Evolutionary conservation across 1,140 invertebrate genomes (phyloP).

Genomic region (Papilio glaucus): DNA sequence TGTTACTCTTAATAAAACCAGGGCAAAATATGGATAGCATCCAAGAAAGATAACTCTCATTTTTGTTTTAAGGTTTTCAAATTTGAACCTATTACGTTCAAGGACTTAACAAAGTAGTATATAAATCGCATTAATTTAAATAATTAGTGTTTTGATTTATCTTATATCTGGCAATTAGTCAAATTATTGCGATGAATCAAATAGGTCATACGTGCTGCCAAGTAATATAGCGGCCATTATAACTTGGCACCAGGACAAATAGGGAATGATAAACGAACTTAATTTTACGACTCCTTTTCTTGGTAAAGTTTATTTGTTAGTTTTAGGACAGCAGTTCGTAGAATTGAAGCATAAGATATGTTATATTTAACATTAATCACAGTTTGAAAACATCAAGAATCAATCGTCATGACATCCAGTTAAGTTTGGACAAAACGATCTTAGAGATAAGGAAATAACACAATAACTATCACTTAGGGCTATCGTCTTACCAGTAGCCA

Average conservation of each 20-base stretch:
- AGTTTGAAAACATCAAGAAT: neutral
- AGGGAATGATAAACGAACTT: conserved; percentile 29
- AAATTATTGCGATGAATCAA: conserved; percentile 3
- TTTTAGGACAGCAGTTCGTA: neutral
- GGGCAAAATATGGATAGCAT: too few species aligned
- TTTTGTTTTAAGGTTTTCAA: too few species aligned
- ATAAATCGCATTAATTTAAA: too few species aligned
- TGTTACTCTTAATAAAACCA: too few species aligned
- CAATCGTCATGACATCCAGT: neutral
- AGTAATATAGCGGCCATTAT: conserved; percentile 22
- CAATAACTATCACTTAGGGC: too few species aligned
- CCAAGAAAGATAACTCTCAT: too few species aligned
- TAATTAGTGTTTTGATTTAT: too few species aligned
- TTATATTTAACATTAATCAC: neutral
- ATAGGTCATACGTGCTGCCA: conserved; percentile 7
- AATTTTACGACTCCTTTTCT: conserved; percentile 12
- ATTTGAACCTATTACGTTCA: too few species aligned
- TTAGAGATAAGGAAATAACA: neutral
- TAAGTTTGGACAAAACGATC: neutral
- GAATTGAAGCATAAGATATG: neutral
- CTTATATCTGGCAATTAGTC: too few species aligned
- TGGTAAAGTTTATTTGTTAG: conserved; percentile 15
- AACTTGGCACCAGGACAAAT: conserved; percentile 32
- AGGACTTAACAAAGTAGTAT: too few species aligned
- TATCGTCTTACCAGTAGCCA: neutral